Evolutionary conservation across 2,797 vertebrate species (phyloP).

Genomic region (Picus viridis): DNA sequence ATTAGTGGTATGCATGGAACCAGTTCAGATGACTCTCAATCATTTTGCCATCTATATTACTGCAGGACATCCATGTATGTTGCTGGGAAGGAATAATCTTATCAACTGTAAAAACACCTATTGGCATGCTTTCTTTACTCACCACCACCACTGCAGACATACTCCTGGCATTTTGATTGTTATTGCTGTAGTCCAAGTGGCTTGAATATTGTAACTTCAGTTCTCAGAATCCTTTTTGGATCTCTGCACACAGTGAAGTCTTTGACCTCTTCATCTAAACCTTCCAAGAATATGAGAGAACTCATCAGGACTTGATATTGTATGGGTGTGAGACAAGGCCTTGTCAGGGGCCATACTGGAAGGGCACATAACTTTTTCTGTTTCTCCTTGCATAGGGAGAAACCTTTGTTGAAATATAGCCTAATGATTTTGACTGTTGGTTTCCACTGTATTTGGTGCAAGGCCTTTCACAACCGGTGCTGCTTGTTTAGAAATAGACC

Average conservation of each 20-base stretch:
- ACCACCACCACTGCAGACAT: not conserved
- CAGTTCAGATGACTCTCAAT: not conserved
- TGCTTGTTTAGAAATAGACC: not conserved
- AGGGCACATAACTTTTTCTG: not conserved
- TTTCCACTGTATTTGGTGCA: not conserved
- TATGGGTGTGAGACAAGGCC: not conserved
- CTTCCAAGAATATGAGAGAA: not conserved
- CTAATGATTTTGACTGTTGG: not conserved
- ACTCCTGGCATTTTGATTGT: not conserved
- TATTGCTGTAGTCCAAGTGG: not conserved
- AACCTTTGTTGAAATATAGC: not conserved
- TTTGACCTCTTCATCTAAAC: not conserved
- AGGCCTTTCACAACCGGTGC: constrained; percentile 5
- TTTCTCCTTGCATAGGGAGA: not conserved
- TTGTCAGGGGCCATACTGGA: not conserved
- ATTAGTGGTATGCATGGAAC: not conserved
- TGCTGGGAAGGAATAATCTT: not conserved
- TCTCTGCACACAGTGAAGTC: not conserved
- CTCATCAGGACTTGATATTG: not conserved
- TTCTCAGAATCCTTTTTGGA: not conserved
- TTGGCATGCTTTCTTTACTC: not conserved
- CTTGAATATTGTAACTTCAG: not conserved
- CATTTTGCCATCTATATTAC: not conserved
- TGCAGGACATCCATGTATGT: not conserved
- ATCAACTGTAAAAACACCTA: not conserved